phyloP scores from a whole-genome alignment of 2,797 vertebrate genomes.

The Lycodopsis pacificus region DNA sequence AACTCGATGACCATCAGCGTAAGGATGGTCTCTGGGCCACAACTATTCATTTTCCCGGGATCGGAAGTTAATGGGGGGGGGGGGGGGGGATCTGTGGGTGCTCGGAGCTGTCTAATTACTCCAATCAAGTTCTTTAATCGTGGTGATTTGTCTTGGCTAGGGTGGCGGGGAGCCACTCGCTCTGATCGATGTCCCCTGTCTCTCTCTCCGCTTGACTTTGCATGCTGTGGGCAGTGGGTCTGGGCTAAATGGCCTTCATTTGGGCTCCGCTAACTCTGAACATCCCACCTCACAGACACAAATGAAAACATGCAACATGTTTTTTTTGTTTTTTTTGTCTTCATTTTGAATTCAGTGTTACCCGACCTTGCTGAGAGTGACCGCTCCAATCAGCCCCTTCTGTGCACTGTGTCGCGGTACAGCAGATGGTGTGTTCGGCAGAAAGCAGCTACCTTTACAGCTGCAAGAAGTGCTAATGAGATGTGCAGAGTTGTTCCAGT shows the following conservation, averaged over 20 bases:
- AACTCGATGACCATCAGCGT: constrained; percentile 62
- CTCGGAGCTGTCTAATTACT: constrained; percentile 76
- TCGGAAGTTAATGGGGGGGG: constrained; percentile 53
- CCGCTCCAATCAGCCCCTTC: constrained; percentile 29
- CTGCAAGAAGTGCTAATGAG: constrained; percentile 62
- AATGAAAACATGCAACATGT: constrained; percentile 4
- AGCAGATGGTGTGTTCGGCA: constrained; percentile 53
- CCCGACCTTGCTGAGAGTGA: constrained; percentile 30
- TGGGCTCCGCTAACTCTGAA: constrained; percentile 34
- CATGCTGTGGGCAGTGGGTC: constrained; percentile 31
- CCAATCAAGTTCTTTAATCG: constrained; percentile 78
- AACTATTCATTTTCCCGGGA: constrained; percentile 70
- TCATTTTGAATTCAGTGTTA: neutral
- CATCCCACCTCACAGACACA: constrained; percentile 5
- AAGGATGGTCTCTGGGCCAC: constrained; percentile 51
- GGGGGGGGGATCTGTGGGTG: constrained; percentile 45
- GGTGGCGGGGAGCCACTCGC: constrained; percentile 35
- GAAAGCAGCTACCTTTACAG: constrained; percentile 47
- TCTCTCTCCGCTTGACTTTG: constrained; percentile 26
- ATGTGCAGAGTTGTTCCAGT: constrained; percentile 42
- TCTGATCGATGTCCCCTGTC: constrained; percentile 54
- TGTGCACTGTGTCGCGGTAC: constrained; percentile 17
- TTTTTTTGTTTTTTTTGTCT: neutral
- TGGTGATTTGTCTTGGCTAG: constrained; percentile 73
- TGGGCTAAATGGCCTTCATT: constrained; percentile 50